Evolutionary conservation across 2,113 vertebrate genomes (phyloP).

Genomic region (Tupaia chinensis): DNA sequence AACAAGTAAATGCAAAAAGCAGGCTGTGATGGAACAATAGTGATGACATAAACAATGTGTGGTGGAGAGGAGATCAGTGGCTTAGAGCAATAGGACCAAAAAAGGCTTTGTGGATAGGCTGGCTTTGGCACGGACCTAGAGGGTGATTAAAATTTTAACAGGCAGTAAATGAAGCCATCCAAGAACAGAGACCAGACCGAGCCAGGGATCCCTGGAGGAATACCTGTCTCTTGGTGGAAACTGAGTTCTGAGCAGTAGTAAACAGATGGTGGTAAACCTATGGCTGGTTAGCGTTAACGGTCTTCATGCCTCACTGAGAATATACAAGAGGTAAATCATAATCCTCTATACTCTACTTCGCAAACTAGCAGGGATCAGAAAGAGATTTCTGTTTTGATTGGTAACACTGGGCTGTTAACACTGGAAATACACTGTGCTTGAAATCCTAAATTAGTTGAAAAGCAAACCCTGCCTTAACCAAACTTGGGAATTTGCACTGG

Average conservation of each 20-base stretch:
- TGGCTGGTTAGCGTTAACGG: background rate
- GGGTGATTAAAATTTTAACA: background rate
- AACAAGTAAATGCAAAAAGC: background rate
- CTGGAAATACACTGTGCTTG: background rate
- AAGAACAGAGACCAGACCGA: background rate
- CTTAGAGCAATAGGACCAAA: background rate
- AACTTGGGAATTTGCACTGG: slow-evolving; percentile 11
- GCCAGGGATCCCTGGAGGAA: background rate
- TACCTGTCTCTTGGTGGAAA: background rate
- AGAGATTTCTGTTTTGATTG: slow-evolving; percentile 33
- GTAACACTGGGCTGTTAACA: slow-evolving; percentile 51
- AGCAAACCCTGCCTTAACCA: slow-evolving; percentile 38
- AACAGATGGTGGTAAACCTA: background rate
- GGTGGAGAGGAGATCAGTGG: background rate
- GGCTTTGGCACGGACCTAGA: background rate
- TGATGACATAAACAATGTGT: background rate
- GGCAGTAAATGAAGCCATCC: background rate
- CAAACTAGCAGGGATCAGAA: background rate
- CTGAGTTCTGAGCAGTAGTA: background rate
- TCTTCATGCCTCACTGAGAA: background rate
- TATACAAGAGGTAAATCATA: background rate
- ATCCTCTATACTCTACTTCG: background rate
- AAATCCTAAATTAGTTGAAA: slow-evolving; percentile 68
- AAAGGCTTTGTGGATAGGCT: background rate
- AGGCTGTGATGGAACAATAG: background rate